phyloP scores from a whole-genome alignment of 2,888 invertebrate genomes.

The Schizaphis graminum region DNA sequence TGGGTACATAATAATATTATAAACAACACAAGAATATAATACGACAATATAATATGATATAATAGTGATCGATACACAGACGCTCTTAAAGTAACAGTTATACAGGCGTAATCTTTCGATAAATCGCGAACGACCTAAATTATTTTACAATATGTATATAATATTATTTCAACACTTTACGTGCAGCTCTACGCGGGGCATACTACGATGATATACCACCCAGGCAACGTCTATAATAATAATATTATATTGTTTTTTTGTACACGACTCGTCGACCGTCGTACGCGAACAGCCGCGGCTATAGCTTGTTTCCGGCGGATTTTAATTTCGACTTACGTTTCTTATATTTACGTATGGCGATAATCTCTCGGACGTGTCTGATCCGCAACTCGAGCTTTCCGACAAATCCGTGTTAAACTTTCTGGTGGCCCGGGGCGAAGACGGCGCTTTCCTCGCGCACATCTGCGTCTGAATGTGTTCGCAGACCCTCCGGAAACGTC shows the following conservation, averaged over 20 bases:
- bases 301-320: neutral
- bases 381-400: conserved; percentile 80
- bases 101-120: neutral
- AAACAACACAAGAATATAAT: neutral
- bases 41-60: neutral
- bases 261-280: neutral
- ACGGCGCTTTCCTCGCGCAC: conserved; percentile 75
- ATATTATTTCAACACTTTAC: neutral
- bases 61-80: neutral
- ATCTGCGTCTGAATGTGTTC: conserved; percentile 95
- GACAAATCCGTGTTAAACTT: conserved; percentile 79
- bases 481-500: conserved; percentile 94
- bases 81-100: neutral
- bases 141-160: too few species aligned
- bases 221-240: too few species aligned
- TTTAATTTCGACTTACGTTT: conserved; percentile 72
- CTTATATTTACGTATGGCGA: conserved; percentile 74
- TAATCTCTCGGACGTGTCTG: conserved; percentile 78
- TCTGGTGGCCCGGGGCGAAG: conserved; percentile 77
- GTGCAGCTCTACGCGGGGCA: neutral
- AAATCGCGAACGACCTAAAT: neutral
- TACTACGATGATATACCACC: neutral
- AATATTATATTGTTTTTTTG: neutral
- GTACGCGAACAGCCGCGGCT: neutral
- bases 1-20: too few species aligned